These are phyloP conservation scores for Hippopotamyrus pictus DNA, from an alignment of 2,797 vertebrate genomes.

Conservation along the genomic window DNA sequence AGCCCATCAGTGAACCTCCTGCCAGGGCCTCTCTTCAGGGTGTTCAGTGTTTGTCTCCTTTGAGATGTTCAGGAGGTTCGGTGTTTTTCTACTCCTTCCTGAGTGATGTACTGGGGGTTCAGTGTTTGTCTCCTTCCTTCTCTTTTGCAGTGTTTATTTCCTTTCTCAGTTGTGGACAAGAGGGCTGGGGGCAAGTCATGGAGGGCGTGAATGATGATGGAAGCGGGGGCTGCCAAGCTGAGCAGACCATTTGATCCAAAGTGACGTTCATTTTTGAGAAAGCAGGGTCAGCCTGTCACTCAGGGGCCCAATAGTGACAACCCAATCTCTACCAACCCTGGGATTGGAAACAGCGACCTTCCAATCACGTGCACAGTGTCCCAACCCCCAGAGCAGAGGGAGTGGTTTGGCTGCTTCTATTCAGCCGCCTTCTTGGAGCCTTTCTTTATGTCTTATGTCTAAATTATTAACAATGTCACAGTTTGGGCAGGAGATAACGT, in stretches of 20 bases:
- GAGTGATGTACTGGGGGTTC: background rate
- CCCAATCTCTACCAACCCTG: background rate
- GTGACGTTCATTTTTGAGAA: background rate
- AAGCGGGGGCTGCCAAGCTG: slow-evolving; percentile 1
- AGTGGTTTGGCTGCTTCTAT: slow-evolving; percentile 1
- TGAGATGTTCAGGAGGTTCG: background rate
- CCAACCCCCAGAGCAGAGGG: background rate
- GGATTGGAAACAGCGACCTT: background rate
- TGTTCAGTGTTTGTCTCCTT: background rate
- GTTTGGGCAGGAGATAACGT: background rate
- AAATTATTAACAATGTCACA: background rate
- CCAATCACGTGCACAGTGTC: background rate
- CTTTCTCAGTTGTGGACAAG: background rate
- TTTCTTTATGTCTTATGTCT: background rate
- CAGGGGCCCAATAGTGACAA: background rate
- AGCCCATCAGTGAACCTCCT: background rate
- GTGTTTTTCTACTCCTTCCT: background rate
- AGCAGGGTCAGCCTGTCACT: background rate
- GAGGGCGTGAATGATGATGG: background rate
- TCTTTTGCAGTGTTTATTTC: background rate
- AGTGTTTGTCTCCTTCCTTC: background rate
- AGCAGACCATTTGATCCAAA: background rate
- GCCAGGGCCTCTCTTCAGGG: background rate
- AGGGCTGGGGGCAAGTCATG: background rate
- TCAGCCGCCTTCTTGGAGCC: background rate